Evolutionary conservation across 1,140 invertebrate species (phyloP).

Genomic region (Danaus melanippus): DNA sequence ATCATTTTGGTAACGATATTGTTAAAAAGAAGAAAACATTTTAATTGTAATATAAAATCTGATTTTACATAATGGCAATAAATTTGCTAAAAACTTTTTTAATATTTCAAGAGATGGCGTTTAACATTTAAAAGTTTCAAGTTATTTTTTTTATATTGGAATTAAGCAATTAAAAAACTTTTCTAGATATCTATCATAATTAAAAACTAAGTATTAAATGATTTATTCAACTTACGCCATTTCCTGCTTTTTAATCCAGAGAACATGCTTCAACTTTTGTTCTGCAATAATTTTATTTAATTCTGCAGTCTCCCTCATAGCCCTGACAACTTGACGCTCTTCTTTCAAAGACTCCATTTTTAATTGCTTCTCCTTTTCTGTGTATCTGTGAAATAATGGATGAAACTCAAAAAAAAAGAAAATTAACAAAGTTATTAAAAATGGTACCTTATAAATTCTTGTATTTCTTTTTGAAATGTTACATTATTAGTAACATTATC

Average conservation of each 20-base stretch:
- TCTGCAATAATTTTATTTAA: constrained; percentile 67
- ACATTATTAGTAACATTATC: constrained; percentile 26
- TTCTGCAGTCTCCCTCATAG: constrained; percentile 65
- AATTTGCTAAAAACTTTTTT: too few species aligned
- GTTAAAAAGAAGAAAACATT: too few species aligned
- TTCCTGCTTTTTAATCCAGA: constrained; percentile 59
- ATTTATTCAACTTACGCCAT: constrained; percentile 39
- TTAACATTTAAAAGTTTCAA: too few species aligned
- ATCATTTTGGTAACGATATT: too few species aligned
- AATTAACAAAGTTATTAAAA: constrained; percentile 1
- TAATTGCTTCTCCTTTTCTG: constrained; percentile 42
- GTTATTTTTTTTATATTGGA: too few species aligned
- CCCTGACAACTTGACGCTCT: constrained; percentile 51
- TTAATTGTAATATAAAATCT: too few species aligned
- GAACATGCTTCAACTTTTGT: constrained; percentile 58
- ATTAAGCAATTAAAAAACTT: too few species aligned
- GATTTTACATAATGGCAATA: too few species aligned
- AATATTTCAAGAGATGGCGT: too few species aligned
- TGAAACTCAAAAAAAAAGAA: background rate
- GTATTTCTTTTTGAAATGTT: constrained; percentile 33
- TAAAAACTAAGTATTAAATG: too few species aligned
- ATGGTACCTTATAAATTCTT: constrained; percentile 30
- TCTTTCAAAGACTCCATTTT: constrained; percentile 62
- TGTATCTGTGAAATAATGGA: constrained; percentile 28
- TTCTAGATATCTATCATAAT: too few species aligned